phyloP scores from a whole-genome alignment of 1,140 invertebrate genomes.

The Apis florea region DNA sequence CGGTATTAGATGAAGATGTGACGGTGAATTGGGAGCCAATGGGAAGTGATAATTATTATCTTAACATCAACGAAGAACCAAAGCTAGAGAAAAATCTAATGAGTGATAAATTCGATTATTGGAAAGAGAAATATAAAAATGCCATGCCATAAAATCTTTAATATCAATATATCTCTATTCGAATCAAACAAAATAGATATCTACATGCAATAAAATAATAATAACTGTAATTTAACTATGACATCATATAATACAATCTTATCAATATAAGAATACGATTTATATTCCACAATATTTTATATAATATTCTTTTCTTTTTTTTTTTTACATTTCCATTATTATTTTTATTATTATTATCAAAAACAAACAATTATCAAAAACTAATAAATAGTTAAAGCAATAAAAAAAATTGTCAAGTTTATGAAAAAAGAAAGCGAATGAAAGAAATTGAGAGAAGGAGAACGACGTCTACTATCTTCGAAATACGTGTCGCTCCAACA shows the following conservation, averaged over 20 bases:
- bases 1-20: constrained; percentile 68
- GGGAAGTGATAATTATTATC: constrained; percentile 75
- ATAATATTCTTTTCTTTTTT: no score
- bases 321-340: no score
- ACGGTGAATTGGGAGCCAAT: constrained; percentile 78
- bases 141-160: constrained; percentile 34
- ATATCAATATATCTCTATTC: neutral
- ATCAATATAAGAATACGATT: no score
- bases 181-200: neutral
- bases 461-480: no score
- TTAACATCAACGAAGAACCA: constrained; percentile 74
- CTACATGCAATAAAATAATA: neutral
- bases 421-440: neutral
- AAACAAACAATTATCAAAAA: no score
- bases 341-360: no score
- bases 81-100: constrained; percentile 75
- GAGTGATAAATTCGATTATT: constrained; percentile 74
- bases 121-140: constrained; percentile 71
- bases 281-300: no score
- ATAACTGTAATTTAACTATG: neutral
- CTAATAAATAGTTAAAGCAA: no score
- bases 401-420: neutral
- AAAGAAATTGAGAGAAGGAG: neutral
- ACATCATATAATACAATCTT: neutral
- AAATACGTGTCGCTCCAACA: neutral